Conservation (phyloP, 2,797 vertebrate species). For the Percopsis omiscomaycus region DNA sequence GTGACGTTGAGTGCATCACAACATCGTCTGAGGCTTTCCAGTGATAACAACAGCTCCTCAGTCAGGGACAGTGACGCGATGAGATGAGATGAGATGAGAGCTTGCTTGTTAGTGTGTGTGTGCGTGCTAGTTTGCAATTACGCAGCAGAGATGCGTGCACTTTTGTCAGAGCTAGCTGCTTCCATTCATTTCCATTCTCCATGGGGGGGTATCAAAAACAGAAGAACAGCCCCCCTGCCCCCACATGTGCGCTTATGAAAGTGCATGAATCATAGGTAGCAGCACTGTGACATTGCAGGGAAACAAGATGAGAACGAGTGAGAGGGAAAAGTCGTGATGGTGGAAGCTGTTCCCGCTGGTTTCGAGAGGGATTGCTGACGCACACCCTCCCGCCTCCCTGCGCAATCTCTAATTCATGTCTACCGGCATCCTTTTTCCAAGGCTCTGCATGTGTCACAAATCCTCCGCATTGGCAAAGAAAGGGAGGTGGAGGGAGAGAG, state of each 20-base stretch:
- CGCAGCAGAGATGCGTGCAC: not conserved
- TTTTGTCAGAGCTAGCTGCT: not conserved
- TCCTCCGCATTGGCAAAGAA: conserved; percentile 33
- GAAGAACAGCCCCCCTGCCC: not conserved
- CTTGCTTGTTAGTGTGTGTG: not conserved
- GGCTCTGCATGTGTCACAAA: conserved; percentile 44
- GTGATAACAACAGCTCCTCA: conserved; percentile 32
- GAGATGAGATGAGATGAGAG: not conserved
- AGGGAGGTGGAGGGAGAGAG: conserved; percentile 8
- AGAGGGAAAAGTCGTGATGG: not conserved
- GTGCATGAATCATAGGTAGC: conserved; percentile 40
- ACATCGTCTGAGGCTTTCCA: conserved; percentile 21
- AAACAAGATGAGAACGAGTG: not conserved
- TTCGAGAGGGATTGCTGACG: conserved; percentile 46
- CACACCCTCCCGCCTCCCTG: conserved; percentile 20
- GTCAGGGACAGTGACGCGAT: conserved; percentile 13
- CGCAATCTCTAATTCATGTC: conserved; percentile 16
- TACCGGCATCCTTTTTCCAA: conserved; percentile 51
- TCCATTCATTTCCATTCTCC: too few species aligned
- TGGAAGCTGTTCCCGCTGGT: conserved; percentile 20
- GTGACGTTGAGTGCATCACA: conserved; percentile 16
- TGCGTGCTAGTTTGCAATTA: not conserved
- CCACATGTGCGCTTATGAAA: conserved; percentile 1
- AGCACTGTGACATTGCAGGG: conserved; percentile 20
- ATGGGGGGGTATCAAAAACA: too few species aligned